phyloP scores from a whole-genome alignment of 2,888 invertebrate genomes.

The Agrilus mali region DNA sequence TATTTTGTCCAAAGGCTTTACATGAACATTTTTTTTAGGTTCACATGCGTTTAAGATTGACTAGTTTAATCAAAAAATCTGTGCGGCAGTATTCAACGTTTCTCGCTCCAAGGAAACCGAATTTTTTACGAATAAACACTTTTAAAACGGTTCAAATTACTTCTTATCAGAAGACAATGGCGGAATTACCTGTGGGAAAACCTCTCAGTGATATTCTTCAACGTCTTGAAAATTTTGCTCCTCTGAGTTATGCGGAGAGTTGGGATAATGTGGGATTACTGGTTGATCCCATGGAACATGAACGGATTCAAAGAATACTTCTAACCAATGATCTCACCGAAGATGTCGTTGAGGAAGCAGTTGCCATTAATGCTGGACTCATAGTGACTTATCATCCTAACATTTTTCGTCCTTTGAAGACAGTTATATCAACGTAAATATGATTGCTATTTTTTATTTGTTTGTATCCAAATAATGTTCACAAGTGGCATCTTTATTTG shows the following conservation, averaged over 20 bases:
- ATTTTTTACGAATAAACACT: too few species aligned
- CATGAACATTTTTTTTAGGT: too few species aligned
- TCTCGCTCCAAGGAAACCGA: too few species aligned
- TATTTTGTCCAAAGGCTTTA: too few species aligned
- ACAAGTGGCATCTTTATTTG: too few species aligned
- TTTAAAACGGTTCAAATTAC: too few species aligned
- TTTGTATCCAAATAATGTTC: too few species aligned
- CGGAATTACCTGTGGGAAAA: slow-evolving; percentile 30
- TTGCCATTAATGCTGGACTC: slow-evolving; percentile 53
- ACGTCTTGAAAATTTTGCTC: slow-evolving; percentile 56
- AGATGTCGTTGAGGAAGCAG: slow-evolving; percentile 72
- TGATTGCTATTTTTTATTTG: too few species aligned
- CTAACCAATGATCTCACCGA: slow-evolving; percentile 90
- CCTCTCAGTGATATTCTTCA: slow-evolving; percentile 40
- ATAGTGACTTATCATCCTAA: slow-evolving; percentile 95
- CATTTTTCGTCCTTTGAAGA: slow-evolving; percentile 74
- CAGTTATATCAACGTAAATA: slow-evolving; percentile 60
- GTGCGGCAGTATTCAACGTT: too few species aligned
- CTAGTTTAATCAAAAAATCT: too few species aligned
- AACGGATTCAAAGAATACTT: slow-evolving; percentile 50
- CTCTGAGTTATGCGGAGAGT: slow-evolving; percentile 56
- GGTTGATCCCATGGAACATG: slow-evolving; percentile 55
- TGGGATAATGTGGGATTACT: slow-evolving; percentile 96
- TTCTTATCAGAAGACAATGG: slow-evolving; percentile 11
- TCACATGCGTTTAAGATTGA: too few species aligned